These are phyloP conservation scores for Lampropteryx suffumata DNA, from an alignment of 2,888 invertebrate genomes.

Conservation along the genomic window DNA sequence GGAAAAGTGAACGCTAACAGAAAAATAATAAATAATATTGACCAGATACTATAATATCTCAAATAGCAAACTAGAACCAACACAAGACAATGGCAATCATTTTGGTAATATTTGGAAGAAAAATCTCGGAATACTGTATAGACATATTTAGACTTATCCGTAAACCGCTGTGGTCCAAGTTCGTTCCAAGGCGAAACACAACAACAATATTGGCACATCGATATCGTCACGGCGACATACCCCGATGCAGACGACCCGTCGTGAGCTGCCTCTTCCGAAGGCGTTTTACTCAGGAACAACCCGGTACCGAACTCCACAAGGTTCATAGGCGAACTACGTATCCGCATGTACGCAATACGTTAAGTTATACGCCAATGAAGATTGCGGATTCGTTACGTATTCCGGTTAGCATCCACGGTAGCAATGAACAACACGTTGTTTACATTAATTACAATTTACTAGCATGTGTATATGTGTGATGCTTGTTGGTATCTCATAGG, in stretches of 20 bases:
- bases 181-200: slow-evolving; percentile 57
- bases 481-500: slow-evolving; percentile 27
- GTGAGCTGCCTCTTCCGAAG: slow-evolving; percentile 93
- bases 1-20: too few species aligned
- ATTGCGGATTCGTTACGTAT: slow-evolving; percentile 54
- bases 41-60: too few species aligned
- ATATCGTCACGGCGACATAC: slow-evolving; percentile 71
- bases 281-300: slow-evolving; percentile 95
- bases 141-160: neutral
- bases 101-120: too few species aligned
- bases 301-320: slow-evolving; percentile 98
- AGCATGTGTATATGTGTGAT: slow-evolving; percentile 56
- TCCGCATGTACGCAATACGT: slow-evolving; percentile 13
- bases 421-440: slow-evolving; percentile 73
- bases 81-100: too few species aligned
- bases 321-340: slow-evolving; percentile 92
- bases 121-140: too few species aligned
- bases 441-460: slow-evolving; percentile 54
- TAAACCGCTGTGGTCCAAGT: slow-evolving; percentile 45
- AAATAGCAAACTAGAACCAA: too few species aligned
- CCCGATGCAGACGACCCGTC: slow-evolving; percentile 85
- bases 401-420: slow-evolving; percentile 77
- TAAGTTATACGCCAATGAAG: slow-evolving; percentile 50
- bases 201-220: slow-evolving; percentile 67
- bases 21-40: too few species aligned